Base-by-base conservation (phyloP, 1,140 invertebrate species). In the Sipha flava region DNA sequence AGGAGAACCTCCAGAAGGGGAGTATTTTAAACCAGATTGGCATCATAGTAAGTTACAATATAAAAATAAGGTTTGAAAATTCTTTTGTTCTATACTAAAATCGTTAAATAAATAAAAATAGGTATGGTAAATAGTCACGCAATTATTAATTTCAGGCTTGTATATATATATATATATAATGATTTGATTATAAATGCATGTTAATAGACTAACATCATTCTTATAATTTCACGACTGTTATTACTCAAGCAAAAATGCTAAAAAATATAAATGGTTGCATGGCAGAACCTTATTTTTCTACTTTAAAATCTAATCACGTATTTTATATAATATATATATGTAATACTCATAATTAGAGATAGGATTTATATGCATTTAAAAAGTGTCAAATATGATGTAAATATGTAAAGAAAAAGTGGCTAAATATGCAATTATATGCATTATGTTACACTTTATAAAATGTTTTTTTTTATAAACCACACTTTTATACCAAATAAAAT, bases 11-110 rank as follows among this genome's bases (percentile, higher is more conserved):
- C 16, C 26, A 66, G 37, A 64, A 45, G 62, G 64, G 47, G 43
- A 79, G 3, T 31, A 79, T 49, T 66, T 79, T 49, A 59, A 59
- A 66, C 59, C 77, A 37, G 62, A 64, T 7, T 68, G 57, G 57
- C 57, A 79, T 49, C 57, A 47, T 57, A 66, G 57, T 79, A 66
- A 79, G 57, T 43, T 16, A 2, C 4, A 62, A 29, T 62, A 14
- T 62, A 62, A 31, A 31, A 29, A 16, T 57, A 57, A 5, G 4
- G 4, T 16, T 6, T 26, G 4, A 57, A 6, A 6, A 57, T 6
- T 26, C 4, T 21, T 23, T 9, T 40, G 3, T 14, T 37, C 4
- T 12, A 43, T 16, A 16, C 16, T 43, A 66, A 66, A 66, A 66
- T 66, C 37, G 12, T 66, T 66, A 66, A 23, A 66, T 16, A 2